Evolutionary conservation across 2,888 invertebrate genomes (phyloP).

Genomic region (Ophioninae sp.): DNA sequence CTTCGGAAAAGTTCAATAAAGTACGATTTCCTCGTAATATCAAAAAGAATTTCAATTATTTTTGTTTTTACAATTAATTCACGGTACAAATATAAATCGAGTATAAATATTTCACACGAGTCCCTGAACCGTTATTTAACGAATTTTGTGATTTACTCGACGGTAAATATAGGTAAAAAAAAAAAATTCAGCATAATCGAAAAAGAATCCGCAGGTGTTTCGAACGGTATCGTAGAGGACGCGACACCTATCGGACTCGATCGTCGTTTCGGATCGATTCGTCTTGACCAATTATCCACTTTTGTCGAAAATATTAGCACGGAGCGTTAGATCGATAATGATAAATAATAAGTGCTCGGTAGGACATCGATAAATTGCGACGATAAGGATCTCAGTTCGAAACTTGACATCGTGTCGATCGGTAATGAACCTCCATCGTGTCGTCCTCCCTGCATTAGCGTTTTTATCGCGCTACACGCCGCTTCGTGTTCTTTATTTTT

Average conservation of each 20-base stretch:
- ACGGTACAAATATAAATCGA: too few species aligned
- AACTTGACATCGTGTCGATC: conserved; percentile 47
- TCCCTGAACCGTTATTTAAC: too few species aligned
- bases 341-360: conserved; percentile 34
- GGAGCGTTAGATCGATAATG: conserved; percentile 35
- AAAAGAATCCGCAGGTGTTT: conserved; percentile 13
- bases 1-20: too few species aligned
- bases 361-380: conserved; percentile 44
- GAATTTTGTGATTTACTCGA: too few species aligned
- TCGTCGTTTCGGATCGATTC: neutral
- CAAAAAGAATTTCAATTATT: too few species aligned
- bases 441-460: conserved; percentile 13
- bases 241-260: conserved; percentile 9
- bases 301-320: conserved; percentile 28
- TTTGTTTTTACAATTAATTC: too few species aligned
- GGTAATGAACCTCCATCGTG: conserved; percentile 43
- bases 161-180: too few species aligned
- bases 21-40: too few species aligned
- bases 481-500: conserved; percentile 23
- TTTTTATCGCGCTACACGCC: conserved; percentile 21
- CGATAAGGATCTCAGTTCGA: conserved; percentile 45
- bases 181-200: neutral
- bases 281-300: conserved; percentile 18
- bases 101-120: too few species aligned
- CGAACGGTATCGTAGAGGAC: neutral